A percentile compares a stretch with the other conserved stretches of the same genome.
These are phyloP conservation scores for Phrixothrix hirtus DNA, from an alignment of 2,888 invertebrate genomes.

Conservation along the genomic window DNA sequence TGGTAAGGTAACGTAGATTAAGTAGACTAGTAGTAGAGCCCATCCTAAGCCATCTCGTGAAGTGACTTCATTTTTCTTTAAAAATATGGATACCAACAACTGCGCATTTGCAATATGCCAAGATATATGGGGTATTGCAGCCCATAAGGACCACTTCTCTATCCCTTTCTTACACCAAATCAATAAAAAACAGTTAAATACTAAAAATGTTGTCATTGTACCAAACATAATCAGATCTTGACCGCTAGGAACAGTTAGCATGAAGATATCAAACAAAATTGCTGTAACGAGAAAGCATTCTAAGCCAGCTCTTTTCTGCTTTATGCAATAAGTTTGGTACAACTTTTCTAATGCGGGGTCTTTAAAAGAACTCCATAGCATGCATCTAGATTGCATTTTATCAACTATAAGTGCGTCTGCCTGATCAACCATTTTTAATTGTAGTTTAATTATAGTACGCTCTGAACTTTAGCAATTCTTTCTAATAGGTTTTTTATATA, in stretches of 20 bases:
- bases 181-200: slow-evolving; percentile 52
- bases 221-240: slow-evolving; percentile 53
- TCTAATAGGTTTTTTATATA: too few relatives aligned
- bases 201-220: slow-evolving; percentile 51
- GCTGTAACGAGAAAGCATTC: slow-evolving; percentile 70
- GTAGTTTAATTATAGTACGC: too few relatives aligned
- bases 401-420: slow-evolving; percentile 44
- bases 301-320: slow-evolving; percentile 72
- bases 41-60: slow-evolving; percentile 72
- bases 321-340: slow-evolving; percentile 72
- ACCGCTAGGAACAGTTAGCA: slow-evolving; percentile 61
- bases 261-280: slow-evolving; percentile 68
- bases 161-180: slow-evolving; percentile 50
- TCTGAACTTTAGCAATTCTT: too few relatives aligned
- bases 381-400: slow-evolving; percentile 44
- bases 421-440: slow-evolving; percentile 44
- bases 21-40: slow-evolving; percentile 71
- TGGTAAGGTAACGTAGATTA: slow-evolving; percentile 75
- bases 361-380: slow-evolving; percentile 58
- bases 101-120: slow-evolving; percentile 68
- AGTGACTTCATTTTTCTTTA: slow-evolving; percentile 63
- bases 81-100: slow-evolving; percentile 64
- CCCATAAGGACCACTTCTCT: slow-evolving; percentile 56
- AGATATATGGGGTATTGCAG: slow-evolving; percentile 65
- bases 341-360: slow-evolving; percentile 69